phyloP scores from a whole-genome alignment of 2,797 vertebrate species.

The Furcifer pardalis region DNA sequence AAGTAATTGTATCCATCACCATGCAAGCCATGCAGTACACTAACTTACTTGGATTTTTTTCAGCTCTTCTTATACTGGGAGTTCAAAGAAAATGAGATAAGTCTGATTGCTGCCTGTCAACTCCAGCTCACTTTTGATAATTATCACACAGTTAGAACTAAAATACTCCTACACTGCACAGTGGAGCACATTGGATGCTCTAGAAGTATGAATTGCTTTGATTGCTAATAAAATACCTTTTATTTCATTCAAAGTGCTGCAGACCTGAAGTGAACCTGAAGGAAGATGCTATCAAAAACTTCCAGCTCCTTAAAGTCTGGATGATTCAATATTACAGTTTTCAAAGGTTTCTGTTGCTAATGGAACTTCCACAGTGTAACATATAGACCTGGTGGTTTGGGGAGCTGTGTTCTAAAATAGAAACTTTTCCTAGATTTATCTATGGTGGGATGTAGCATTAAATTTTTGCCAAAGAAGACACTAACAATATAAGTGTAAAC shows the following conservation, averaged over 20 bases:
- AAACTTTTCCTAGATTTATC: not conserved
- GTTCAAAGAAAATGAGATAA: slow-evolving; percentile 34
- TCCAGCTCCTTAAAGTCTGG: slow-evolving; percentile 35
- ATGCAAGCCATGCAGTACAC: not conserved
- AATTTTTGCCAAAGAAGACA: not conserved
- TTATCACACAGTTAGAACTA: slow-evolving; percentile 34
- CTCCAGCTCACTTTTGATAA: not conserved
- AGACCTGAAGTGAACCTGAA: slow-evolving; percentile 47
- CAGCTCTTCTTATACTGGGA: slow-evolving; percentile 17
- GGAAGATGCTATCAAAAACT: slow-evolving; percentile 39
- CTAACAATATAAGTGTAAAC: not conserved
- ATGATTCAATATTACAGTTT: slow-evolving; percentile 13
- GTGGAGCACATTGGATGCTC: slow-evolving; percentile 18
- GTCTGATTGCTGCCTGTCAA: slow-evolving; percentile 31
- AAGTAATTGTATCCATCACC: not conserved
- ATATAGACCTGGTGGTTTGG: not conserved
- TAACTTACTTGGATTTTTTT: slow-evolving; percentile 16
- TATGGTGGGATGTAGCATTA: not conserved
- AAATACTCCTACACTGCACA: slow-evolving; percentile 11
- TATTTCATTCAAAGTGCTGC: slow-evolving; percentile 45
- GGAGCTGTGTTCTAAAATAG: too few relatives aligned
- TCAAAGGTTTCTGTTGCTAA: slow-evolving; percentile 42
- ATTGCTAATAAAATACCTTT: slow-evolving; percentile 48
- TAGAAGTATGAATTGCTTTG: slow-evolving; percentile 48
- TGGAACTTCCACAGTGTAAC: slow-evolving; percentile 5